These are phyloP conservation scores for Tinamus guttatus DNA, from an alignment of 2,113 vertebrate species.

Conservation along the genomic window DNA sequence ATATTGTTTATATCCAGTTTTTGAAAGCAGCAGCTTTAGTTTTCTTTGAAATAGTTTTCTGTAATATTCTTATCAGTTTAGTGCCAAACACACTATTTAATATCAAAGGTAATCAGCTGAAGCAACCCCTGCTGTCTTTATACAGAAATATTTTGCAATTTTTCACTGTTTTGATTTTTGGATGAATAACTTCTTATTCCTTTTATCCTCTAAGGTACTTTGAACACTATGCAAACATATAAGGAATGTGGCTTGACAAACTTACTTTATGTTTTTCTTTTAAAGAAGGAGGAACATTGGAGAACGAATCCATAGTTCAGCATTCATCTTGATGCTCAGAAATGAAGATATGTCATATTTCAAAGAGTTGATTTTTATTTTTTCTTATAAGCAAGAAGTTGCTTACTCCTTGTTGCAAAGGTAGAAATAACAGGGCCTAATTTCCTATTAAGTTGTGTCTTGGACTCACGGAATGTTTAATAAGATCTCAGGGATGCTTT, in stretches of 20 bases:
- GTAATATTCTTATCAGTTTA: constrained; percentile 35
- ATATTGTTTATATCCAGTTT: constrained; percentile 27
- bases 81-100: constrained; percentile 39
- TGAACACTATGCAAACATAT: constrained; percentile 32
- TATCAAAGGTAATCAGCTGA: constrained; percentile 62
- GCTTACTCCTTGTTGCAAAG: neutral
- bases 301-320: neutral
- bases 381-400: neutral
- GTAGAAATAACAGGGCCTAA: neutral
- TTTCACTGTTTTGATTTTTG: constrained; percentile 40
- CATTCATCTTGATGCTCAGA: neutral
- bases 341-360: neutral
- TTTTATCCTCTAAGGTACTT: constrained; percentile 43
- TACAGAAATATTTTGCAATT: neutral
- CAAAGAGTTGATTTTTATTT: neutral
- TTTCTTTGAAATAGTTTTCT: constrained; percentile 55
- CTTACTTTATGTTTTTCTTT: neutral
- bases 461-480: neutral
- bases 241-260: neutral
- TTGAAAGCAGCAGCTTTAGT: constrained; percentile 23
- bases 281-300: neutral
- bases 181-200: constrained; percentile 37
- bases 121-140: constrained; percentile 35
- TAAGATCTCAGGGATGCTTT: neutral
- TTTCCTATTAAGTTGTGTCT: neutral